Evolutionary conservation across 2,113 vertebrate genomes (phyloP).

Genomic region (Glareola pratincola): DNA sequence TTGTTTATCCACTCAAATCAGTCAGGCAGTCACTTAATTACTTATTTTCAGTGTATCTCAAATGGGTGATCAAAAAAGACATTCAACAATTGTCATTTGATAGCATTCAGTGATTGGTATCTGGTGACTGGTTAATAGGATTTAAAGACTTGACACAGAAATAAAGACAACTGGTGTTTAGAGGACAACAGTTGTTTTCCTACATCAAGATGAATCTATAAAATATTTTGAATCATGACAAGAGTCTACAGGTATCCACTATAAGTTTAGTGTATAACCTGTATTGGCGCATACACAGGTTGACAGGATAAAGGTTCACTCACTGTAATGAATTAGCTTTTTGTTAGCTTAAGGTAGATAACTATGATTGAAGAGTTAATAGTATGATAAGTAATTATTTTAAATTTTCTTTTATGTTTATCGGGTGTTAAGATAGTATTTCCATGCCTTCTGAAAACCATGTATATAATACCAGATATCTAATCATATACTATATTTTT

Average conservation of each 20-base stretch:
- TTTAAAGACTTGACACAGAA: not conserved
- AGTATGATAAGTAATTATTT: not conserved
- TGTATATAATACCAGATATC: not conserved
- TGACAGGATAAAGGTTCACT: not conserved
- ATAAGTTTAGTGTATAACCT: not conserved
- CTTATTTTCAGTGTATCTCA: not conserved
- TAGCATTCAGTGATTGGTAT: not conserved
- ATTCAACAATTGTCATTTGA: not conserved
- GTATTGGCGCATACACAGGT: not conserved
- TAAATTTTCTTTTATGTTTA: not conserved
- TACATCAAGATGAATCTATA: not conserved
- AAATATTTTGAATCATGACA: not conserved
- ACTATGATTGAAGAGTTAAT: not conserved
- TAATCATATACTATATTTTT: constrained; percentile 15
- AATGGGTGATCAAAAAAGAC: not conserved
- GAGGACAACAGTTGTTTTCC: not conserved
- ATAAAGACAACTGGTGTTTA: not conserved
- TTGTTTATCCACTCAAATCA: not conserved
- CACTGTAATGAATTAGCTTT: not conserved
- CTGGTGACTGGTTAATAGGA: not conserved
- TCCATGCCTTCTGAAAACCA: not conserved
- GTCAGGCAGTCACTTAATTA: not conserved
- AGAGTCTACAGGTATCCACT: not conserved
- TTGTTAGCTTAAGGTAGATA: not conserved
- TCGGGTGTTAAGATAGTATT: not conserved